A percentile compares a stretch with the other conserved stretches of the same genome.
Evolutionary conservation across 2,113 vertebrate species (phyloP).

Genomic region (Glaucidium brasilianum): DNA sequence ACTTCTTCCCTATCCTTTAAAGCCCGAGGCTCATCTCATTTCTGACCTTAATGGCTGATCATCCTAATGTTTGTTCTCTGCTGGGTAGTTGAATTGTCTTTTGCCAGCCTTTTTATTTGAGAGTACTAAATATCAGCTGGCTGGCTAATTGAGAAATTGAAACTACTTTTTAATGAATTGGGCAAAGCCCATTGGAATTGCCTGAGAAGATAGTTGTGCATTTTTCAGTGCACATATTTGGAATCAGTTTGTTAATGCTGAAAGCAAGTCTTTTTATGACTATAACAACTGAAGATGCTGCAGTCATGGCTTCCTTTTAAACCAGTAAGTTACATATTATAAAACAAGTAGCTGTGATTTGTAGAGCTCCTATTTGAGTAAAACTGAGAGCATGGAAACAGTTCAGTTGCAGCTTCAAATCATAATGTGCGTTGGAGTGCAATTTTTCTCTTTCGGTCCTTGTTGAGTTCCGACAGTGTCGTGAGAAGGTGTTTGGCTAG

Average conservation of each 20-base stretch:
- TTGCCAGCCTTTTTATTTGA: slow-evolving; percentile 42
- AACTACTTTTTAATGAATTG: slow-evolving; percentile 38
- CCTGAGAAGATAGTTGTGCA: slow-evolving; percentile 29
- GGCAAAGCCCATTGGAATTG: slow-evolving; percentile 49
- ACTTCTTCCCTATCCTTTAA: slow-evolving; percentile 10
- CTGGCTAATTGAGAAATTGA: slow-evolving; percentile 60
- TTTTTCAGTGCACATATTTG: slow-evolving; percentile 5
- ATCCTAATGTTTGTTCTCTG: slow-evolving; percentile 42
- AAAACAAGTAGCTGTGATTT: slow-evolving; percentile 32
- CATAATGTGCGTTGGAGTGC: neutral
- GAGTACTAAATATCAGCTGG: slow-evolving; percentile 37
- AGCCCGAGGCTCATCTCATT: slow-evolving; percentile 2
- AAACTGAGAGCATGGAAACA: slow-evolving; percentile 55
- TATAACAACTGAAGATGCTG: slow-evolving; percentile 25
- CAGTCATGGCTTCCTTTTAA: slow-evolving; percentile 65
- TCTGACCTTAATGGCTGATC: slow-evolving; percentile 52
- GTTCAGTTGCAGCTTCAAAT: slow-evolving; percentile 53
- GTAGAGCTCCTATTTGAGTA: slow-evolving; percentile 48
- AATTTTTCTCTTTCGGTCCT: slow-evolving; percentile 18
- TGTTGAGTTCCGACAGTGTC: slow-evolving; percentile 20
- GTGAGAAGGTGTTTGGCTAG: slow-evolving; percentile 32
- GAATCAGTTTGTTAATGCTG: slow-evolving; percentile 36
- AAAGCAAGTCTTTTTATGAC: slow-evolving; percentile 44
- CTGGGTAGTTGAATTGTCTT: slow-evolving; percentile 57
- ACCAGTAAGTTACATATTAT: slow-evolving; percentile 17